A percentile compares a stretch with the other conserved stretches of the same genome.
Evolutionary conservation across 2,113 vertebrate species (phyloP).

Genomic region (Python bivittatus): DNA sequence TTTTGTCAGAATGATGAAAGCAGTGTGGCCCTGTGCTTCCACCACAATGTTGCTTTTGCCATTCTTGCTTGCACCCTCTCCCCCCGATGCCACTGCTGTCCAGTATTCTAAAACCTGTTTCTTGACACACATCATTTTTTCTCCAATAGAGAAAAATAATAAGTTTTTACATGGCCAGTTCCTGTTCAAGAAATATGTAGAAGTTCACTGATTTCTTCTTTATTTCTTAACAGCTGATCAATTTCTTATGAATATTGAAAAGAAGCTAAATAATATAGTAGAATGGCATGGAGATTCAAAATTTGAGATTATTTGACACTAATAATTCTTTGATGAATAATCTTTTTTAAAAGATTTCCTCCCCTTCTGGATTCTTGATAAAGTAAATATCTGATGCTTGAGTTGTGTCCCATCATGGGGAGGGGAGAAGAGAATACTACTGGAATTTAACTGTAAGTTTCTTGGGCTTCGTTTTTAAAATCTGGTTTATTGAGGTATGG

Average conservation of each 20-base stretch:
- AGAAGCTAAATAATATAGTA: not conserved
- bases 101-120: not conserved
- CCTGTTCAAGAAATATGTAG: not conserved
- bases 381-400: slow-evolving; percentile 14
- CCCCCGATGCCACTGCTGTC: too few species aligned
- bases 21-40: too few species aligned
- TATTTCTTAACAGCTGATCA: not conserved
- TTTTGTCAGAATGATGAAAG: too few species aligned
- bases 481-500: not conserved
- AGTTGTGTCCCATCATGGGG: not conserved
- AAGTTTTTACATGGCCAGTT: not conserved
- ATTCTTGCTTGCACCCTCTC: too few species aligned
- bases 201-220: not conserved
- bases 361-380: not conserved
- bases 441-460: not conserved
- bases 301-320: not conserved
- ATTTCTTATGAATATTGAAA: not conserved
- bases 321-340: not conserved
- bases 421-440: not conserved
- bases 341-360: not conserved
- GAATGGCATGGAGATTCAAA: not conserved
- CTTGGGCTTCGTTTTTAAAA: not conserved
- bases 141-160: too few species aligned
- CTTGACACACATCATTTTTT: not conserved
- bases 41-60: too few species aligned